These are phyloP conservation scores for Serrognathus titanus DNA, from an alignment of 2,888 invertebrate genomes.

Conservation along the genomic window DNA sequence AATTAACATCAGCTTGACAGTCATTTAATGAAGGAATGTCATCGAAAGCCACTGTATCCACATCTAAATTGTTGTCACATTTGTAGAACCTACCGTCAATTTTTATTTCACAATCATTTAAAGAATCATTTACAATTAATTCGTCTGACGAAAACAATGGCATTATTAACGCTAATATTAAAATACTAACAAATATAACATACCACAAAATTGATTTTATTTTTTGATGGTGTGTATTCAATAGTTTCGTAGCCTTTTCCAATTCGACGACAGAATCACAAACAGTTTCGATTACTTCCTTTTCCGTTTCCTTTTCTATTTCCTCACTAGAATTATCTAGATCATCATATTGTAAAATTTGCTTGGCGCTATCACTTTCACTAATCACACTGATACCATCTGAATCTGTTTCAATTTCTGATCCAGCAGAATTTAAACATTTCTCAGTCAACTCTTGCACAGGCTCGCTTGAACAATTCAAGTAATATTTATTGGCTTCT, in stretches of 20 bases:
- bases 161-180: not conserved
- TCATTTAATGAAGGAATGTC: too few relatives aligned
- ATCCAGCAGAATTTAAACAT: slow-evolving; percentile 9
- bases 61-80: not conserved
- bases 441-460: slow-evolving; percentile 22
- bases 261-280: not conserved
- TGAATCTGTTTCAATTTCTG: slow-evolving; percentile 25
- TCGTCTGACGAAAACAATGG: not conserved
- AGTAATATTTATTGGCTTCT: slow-evolving; percentile 13
- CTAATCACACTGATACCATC: slow-evolving; percentile 30
- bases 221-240: too few relatives aligned
- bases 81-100: not conserved
- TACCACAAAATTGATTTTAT: not conserved
- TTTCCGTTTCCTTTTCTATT: not conserved
- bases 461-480: slow-evolving; percentile 19
- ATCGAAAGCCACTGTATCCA: too few relatives aligned
- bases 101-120: not conserved
- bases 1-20: too few relatives aligned
- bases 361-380: slow-evolving; percentile 9
- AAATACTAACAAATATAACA: not conserved
- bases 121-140: not conserved
- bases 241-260: too few relatives aligned
- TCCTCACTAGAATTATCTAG: slow-evolving; percentile 11
- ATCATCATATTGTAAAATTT: not conserved
- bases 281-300: not conserved